Evolutionary conservation across 30 jellyfish, hydroid and myxozoan genomes (phyloP).

Genomic region (Chrysaora quinquecirrha): DNA sequence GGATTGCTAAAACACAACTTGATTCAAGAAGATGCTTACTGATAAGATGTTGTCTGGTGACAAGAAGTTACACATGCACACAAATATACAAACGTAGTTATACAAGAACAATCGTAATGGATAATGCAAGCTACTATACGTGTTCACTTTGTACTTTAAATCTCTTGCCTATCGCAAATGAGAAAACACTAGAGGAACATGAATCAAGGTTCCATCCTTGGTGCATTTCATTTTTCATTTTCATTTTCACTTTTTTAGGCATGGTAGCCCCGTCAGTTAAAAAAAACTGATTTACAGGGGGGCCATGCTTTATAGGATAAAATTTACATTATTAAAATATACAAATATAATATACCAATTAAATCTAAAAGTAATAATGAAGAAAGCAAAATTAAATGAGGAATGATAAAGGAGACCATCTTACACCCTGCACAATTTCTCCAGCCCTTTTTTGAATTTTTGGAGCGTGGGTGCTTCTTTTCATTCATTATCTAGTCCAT

Average conservation of each 20-base stretch:
- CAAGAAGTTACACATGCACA: too few relatives aligned
- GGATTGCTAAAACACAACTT: too few relatives aligned
- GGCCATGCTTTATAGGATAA: neutral
- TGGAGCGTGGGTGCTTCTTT: constrained; percentile 23
- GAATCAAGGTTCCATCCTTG: too few relatives aligned
- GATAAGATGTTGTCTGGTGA: too few relatives aligned
- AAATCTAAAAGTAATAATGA: neutral
- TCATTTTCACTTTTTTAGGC: constrained; percentile 1
- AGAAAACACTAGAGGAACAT: too few relatives aligned
- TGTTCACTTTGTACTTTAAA: too few relatives aligned
- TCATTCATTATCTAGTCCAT: constrained; percentile 9
- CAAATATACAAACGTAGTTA: too few relatives aligned
- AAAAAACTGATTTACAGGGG: constrained; percentile 8
- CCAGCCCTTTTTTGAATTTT: constrained; percentile 32
- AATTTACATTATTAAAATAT: constrained; percentile 1
- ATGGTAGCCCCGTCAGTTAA: constrained; percentile 23
- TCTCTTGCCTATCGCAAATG: too few relatives aligned
- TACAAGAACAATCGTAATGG: too few relatives aligned
- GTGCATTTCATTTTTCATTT: neutral
- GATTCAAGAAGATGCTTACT: too few relatives aligned
- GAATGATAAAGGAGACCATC: constrained; percentile 4
- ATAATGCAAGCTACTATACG: too few relatives aligned
- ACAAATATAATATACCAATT: neutral
- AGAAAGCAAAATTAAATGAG: neutral
- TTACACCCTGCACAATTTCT: neutral